These are phyloP conservation scores for Nesometra sesokonis DNA, from an alignment of 35 echinoderm and acorn worm genomes.

Conservation along the genomic window DNA sequence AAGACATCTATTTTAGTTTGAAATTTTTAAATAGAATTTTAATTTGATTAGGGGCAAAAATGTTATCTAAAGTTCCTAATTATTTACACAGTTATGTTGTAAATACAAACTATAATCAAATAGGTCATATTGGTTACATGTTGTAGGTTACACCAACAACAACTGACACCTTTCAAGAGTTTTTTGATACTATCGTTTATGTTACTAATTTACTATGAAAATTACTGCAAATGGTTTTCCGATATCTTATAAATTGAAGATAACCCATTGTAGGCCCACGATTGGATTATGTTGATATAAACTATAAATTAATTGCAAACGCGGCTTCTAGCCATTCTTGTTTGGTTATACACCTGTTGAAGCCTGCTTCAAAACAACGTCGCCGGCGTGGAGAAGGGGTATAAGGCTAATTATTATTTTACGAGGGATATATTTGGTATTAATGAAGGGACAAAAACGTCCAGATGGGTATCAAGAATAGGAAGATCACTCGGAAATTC, in stretches of 20 bases:
- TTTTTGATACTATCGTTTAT: not conserved
- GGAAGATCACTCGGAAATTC: not conserved
- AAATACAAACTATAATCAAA: not conserved
- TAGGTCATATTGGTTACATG: not conserved
- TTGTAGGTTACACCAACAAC: not conserved
- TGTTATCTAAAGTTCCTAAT: not conserved
- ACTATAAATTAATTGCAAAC: not conserved
- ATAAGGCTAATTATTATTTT: not conserved
- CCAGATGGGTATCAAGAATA: not conserved
- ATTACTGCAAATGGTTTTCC: not conserved
- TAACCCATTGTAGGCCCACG: not conserved
- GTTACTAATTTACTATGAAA: not conserved
- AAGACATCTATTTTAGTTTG: not conserved
- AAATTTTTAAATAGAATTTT: not conserved
- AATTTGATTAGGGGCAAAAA: not conserved
- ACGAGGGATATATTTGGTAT: not conserved
- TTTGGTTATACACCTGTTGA: not conserved
- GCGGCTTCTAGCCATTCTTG: not conserved
- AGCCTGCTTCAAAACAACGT: not conserved
- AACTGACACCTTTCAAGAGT: not conserved
- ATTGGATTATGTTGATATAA: not conserved
- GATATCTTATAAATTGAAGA: not conserved
- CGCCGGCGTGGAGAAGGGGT: not conserved
- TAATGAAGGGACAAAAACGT: not conserved
- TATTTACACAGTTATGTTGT: not conserved